A percentile compares a stretch with the other conserved stretches of the same genome.
Evolutionary conservation across 1,140 invertebrate genomes (phyloP).

Genomic region (Callitettix versicolor): DNA sequence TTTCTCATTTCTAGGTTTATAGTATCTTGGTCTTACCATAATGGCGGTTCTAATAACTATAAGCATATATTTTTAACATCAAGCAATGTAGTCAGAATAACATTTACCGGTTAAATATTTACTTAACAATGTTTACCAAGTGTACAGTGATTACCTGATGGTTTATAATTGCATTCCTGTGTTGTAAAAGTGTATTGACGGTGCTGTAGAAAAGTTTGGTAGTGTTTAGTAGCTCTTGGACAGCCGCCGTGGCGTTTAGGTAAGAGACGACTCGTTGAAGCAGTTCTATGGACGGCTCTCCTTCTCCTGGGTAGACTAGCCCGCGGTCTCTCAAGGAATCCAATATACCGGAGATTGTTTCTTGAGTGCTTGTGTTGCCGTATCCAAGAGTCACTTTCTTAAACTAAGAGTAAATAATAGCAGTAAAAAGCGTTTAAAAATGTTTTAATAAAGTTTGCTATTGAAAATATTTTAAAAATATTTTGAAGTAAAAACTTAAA

Average conservation of each 20-base stretch:
- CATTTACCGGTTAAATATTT: too few species aligned
- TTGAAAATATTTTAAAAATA: too few species aligned
- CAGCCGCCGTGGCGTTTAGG: slow-evolving; percentile 14
- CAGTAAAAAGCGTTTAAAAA: too few species aligned
- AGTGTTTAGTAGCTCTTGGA: slow-evolving; percentile 14
- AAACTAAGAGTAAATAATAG: slow-evolving; percentile 42
- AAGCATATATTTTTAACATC: too few species aligned
- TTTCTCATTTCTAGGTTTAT: too few species aligned
- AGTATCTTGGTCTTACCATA: too few species aligned
- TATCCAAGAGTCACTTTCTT: slow-evolving; percentile 49
- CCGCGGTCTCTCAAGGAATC: slow-evolving; percentile 8
- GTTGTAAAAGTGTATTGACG: slow-evolving; percentile 15
- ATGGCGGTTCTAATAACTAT: too few species aligned
- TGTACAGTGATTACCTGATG: slow-evolving; percentile 11
- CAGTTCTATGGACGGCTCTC: slow-evolving; percentile 16
- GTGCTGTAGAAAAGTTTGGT: slow-evolving; percentile 17
- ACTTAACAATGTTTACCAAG: too few species aligned
- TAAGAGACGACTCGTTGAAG: slow-evolving; percentile 12
- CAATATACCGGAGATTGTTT: slow-evolving; percentile 6
- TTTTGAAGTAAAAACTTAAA: too few species aligned
- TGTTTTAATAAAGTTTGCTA: too few species aligned
- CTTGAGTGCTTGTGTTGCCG: slow-evolving; percentile 24
- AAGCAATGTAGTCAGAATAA: too few species aligned
- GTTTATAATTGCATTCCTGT: slow-evolving; percentile 16
- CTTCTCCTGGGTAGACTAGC: slow-evolving; percentile 19